Base-by-base conservation (phyloP, 2,113 vertebrate genomes). In the Argyrosomus japonicus region DNA sequence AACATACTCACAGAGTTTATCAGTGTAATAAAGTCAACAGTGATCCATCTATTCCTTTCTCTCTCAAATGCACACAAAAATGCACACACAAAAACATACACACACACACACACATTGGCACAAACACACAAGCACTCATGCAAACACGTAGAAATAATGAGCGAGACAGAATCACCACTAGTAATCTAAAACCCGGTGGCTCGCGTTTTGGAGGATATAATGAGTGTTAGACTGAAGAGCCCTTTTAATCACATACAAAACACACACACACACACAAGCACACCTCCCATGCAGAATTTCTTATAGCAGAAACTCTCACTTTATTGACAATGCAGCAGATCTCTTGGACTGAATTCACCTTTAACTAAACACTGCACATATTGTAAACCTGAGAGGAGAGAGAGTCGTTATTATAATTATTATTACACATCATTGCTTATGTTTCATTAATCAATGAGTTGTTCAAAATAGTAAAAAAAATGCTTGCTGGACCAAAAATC, bases 151-250 rank as follows among this genome's bases (percentile, higher is more conserved):
- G 50, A 65, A 65, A 79, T 58, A 75, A 69, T 47, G 63, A 78
- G 72, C 2, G 8, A 60, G 69, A 79, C 75, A 74, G 15, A 78
- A 82, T 74, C 62, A 53, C 43, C 32, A 13, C 25, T 29, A 53
- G 77, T 78, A 51, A 80, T 83, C 53, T 67, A 23, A 67, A 71
- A 79, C 57, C 65, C 53, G 36, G 48, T 63, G 62, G 23, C 58
- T 72, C 5, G 3, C 25, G 57, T 63, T 56, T 18, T 64, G 21
- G 14, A 68, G 63, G 18, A 9, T 53, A 21, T 80, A 62, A 82
- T 78, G 79, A 69, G 48, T 77, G 64, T 71, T 56, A 69, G n/a
- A 47, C 36, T 62, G 48, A 65, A 77, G 58, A 77, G 68, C 17
- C 17, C 47, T 72, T 76, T 76, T 60, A 76, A 85, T 80, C 43